A percentile compares a stretch with the other conserved stretches of the same genome.
These are phyloP conservation scores for Cyanoderma ruficeps DNA, from an alignment of 2,113 vertebrate genomes.

Conservation along the genomic window DNA sequence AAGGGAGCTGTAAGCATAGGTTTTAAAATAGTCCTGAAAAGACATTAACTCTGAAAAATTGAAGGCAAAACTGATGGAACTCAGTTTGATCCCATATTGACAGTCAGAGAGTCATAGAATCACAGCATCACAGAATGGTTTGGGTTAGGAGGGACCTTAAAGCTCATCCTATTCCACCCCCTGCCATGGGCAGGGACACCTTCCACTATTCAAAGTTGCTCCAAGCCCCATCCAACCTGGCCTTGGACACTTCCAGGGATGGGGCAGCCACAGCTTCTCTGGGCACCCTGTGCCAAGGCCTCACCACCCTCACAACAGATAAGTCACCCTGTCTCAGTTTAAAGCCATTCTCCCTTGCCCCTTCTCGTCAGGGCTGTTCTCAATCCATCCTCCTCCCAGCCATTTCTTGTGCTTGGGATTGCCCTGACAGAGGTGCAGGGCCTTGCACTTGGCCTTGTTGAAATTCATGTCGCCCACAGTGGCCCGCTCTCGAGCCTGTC, in stretches of 20 bases:
- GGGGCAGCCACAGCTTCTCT: background rate
- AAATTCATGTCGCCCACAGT: background rate
- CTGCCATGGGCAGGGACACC: background rate
- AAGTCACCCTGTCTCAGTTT: background rate
- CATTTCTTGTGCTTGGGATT: background rate
- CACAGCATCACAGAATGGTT: background rate
- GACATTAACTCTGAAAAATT: background rate
- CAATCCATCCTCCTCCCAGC: background rate
- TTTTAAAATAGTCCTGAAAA: conserved; percentile 34
- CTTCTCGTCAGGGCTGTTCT: background rate
- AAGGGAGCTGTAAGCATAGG: background rate
- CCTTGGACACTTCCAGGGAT: background rate
- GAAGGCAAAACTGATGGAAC: background rate
- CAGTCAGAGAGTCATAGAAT: background rate
- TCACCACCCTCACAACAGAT: rapidly evolving
- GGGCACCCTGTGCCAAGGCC: background rate
- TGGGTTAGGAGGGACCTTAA: background rate
- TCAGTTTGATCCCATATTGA: background rate
- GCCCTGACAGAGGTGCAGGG: background rate
- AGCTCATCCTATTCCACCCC: background rate
- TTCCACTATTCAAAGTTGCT: background rate
- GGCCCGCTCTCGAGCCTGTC: rapidly evolving
- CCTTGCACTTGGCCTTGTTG: background rate
- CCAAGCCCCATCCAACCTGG: rapidly evolving
- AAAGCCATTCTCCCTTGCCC: background rate